Conservation (phyloP, 2,113 vertebrate genomes). For the Chaetorhynchus papuensis region DNA sequence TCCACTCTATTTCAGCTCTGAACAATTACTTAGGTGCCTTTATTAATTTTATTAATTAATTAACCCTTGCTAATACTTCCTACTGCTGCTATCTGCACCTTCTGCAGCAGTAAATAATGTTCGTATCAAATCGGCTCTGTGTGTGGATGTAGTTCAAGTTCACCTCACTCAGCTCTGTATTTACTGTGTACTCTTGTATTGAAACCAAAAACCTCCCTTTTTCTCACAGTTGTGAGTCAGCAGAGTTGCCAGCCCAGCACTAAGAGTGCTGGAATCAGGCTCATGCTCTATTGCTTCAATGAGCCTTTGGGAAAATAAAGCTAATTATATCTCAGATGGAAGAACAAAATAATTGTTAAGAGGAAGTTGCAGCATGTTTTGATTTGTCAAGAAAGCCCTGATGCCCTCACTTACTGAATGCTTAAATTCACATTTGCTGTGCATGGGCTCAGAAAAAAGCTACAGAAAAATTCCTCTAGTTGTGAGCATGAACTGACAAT, state of each 20-base stretch:
- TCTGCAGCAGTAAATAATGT: neutral
- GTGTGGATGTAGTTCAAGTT: neutral
- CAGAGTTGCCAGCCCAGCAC: neutral
- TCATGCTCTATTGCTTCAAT: neutral
- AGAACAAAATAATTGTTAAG: neutral
- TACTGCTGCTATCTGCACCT: neutral
- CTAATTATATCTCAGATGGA: neutral
- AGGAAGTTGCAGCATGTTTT: neutral
- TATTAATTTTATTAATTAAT: neutral
- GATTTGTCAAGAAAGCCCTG: neutral
- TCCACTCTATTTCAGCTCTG: neutral
- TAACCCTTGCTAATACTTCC: neutral
- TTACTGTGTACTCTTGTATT: neutral
- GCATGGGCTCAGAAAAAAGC: neutral
- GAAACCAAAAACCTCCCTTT: neutral
- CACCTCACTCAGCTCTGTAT: neutral
- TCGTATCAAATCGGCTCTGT: neutral
- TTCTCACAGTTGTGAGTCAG: neutral
- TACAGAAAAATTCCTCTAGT: neutral
- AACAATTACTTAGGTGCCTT: neutral
- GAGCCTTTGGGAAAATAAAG: neutral
- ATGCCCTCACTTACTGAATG: neutral
- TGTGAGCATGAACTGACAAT: neutral
- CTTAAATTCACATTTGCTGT: neutral
- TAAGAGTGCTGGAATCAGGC: neutral